These are phyloP conservation scores for Caenorhabditis afra DNA, from an alignment of 2,888 invertebrate genomes.

Conservation along the genomic window DNA sequence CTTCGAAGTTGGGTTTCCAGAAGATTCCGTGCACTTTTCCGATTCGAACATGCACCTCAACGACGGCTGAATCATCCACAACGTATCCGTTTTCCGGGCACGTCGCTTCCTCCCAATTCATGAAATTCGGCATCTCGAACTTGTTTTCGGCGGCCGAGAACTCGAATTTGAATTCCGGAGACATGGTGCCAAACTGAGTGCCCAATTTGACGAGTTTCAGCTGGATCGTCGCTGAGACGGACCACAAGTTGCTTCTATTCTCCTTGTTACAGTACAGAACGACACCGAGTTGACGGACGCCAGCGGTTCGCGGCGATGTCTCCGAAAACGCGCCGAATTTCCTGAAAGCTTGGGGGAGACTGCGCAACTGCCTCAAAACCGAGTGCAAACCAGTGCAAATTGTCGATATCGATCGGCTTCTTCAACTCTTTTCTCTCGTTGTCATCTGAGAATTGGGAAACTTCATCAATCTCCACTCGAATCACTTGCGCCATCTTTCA, in stretches of 20 bases:
- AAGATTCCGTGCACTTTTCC: not conserved
- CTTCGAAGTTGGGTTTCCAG: not conserved
- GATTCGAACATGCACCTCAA: not conserved
- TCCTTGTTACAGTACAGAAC: constrained; percentile 2
- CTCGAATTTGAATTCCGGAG: not conserved
- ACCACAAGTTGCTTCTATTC: constrained; percentile 4
- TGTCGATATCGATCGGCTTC: not conserved
- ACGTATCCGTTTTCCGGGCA: constrained; percentile 2
- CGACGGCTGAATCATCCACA: not conserved
- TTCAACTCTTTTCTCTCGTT: not conserved
- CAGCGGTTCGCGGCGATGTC: not conserved
- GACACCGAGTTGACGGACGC: not conserved
- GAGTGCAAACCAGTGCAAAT: not conserved
- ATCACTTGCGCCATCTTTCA: not conserved
- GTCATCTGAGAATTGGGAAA: not conserved
- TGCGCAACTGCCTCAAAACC: not conserved
- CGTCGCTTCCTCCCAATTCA: constrained; percentile 6
- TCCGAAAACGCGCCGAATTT: constrained; percentile 3
- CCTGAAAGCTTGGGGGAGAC: not conserved
- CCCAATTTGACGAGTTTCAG: constrained; percentile 1
- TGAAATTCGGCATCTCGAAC: not conserved
- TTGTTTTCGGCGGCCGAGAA: not conserved
- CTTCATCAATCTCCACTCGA: constrained; percentile 1
- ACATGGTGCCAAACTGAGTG: not conserved
- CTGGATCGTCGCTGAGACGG: not conserved